These are phyloP conservation scores for Microcebus tavaratra DNA, from an alignment of 2,113 vertebrate species.

Conservation along the genomic window DNA sequence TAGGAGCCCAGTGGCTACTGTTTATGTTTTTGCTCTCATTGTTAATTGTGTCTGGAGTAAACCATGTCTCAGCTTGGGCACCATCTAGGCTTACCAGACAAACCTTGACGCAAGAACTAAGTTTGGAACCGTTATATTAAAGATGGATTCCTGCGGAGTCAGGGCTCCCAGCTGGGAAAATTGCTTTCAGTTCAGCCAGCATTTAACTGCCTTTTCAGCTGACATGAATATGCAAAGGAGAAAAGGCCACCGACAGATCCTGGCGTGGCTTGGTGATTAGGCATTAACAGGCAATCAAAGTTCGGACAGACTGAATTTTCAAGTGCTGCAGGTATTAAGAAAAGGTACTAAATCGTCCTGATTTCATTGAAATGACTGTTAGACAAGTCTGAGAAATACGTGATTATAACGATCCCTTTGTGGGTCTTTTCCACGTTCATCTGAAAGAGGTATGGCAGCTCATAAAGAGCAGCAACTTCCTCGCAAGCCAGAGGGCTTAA, in stretches of 20 bases:
- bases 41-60: slow-evolving; percentile 46
- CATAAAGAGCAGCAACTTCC: slow-evolving; percentile 72
- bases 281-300: slow-evolving; percentile 34
- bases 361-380: slow-evolving; percentile 66
- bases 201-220: slow-evolving; percentile 5
- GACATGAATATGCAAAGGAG: slow-evolving; percentile 46
- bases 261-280: neutral
- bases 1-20: neutral
- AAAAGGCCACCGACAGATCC: neutral
- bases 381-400: slow-evolving; percentile 70
- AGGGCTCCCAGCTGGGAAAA: slow-evolving; percentile 54
- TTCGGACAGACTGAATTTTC: neutral
- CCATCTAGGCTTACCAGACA: neutral
- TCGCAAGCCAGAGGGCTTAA: slow-evolving; percentile 82
- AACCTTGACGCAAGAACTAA: slow-evolving; percentile 34
- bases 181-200: slow-evolving; percentile 15
- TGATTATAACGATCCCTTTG: slow-evolving; percentile 75
- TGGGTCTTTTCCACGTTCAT: slow-evolving; percentile 75
- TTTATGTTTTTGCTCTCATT: neutral
- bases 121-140: slow-evolving; percentile 38
- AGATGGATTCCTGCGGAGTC: slow-evolving; percentile 24
- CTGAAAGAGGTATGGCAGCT: slow-evolving; percentile 68
- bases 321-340: neutral
- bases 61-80: slow-evolving; percentile 33
- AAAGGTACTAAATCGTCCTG: slow-evolving; percentile 59